Evolutionary conservation across 1,140 invertebrate species (phyloP).

Genomic region (Anastatus disparis): DNA sequence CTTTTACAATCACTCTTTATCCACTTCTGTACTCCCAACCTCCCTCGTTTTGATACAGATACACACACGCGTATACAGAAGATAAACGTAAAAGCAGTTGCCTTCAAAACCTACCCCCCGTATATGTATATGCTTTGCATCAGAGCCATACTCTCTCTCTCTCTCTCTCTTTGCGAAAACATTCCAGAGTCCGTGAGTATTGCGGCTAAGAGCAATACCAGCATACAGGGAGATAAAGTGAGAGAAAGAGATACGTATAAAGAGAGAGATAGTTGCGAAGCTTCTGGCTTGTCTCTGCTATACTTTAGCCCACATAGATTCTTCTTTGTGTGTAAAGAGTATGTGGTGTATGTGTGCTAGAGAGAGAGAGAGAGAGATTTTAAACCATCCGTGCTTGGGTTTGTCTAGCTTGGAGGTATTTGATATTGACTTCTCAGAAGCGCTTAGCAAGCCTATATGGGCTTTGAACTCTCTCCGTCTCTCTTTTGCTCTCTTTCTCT

Average conservation of each 20-base stretch:
- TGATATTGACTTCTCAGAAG: slow-evolving; percentile 63
- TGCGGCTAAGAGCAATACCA: not conserved
- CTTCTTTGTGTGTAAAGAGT: not conserved
- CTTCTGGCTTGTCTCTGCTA: slow-evolving; percentile 40
- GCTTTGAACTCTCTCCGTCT: slow-evolving; percentile 65
- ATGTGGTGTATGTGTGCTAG: no score
- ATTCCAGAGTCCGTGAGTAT: slow-evolving; percentile 25
- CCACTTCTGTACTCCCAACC: not conserved
- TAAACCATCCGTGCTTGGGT: no score
- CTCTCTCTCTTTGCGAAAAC: slow-evolving; percentile 14
- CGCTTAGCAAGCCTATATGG: slow-evolving; percentile 41
- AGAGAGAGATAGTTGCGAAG: not conserved
- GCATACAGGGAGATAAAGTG: not conserved
- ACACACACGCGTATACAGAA: not conserved
- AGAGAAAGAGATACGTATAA: not conserved
- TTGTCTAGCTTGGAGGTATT: slow-evolving; percentile 66
- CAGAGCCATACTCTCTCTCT: not conserved
- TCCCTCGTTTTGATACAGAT: not conserved
- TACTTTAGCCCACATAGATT: slow-evolving; percentile 37
- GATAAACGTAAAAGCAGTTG: not conserved
- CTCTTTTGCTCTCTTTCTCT: slow-evolving; percentile 30
- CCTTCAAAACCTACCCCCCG: no score
- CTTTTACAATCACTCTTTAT: not conserved
- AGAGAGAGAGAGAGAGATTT: no score
- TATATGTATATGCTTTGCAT: no score